Evolutionary conservation across 2,113 vertebrate species (phyloP), one percentile per base, ranked within the genome.

Genomic region (Oplegnathus fasciatus): DNA sequence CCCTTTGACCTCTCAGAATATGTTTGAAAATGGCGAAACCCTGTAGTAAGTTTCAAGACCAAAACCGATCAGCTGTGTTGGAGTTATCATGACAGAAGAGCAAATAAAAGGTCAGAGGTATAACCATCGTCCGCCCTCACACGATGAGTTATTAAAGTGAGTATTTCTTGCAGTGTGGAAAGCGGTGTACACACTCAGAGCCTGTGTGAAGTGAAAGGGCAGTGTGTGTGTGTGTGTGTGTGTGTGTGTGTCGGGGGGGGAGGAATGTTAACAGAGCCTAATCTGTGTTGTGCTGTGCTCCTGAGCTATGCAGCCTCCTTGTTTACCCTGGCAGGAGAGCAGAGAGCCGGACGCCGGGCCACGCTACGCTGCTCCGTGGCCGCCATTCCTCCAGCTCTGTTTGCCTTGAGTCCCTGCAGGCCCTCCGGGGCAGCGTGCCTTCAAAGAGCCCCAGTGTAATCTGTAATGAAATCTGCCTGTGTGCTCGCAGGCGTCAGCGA

Each of bases 291-390:
- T 76, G 86, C 87, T 85, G 75, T 84, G 88, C 91, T 91, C 70
- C 80, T 13, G 86, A 90, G 91, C 92, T 90, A 88, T 89, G 91
- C 91, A 22, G 86, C 81, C 78, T 83, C 79, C 73, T 65, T 93
- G 92, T 94, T 94, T 94, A 94, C 92, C 87, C 92, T 94, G 93
- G 92, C 94, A 92, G 91, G 77, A 89, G 90, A 94, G 91, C 89
- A 93, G 89, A 93, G 89, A 67, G 88, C 82, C 73, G 89, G 83
- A 77, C 54, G 70, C 75, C 26, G 54, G 87, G 87, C 79, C 87
- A 74, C 68, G 82, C 89, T 44, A 77, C 75, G 69, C 82, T 66
- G 89, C 88, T 86, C 76, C 80, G 24, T 42, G 69, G 75, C 86
- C 75, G 82, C 86, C 83, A 60, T 86, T 84, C 76, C 83, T 82